phyloP scores from a whole-genome alignment of 92 coral and sea anemone genomes.

The Metridium senile region DNA sequence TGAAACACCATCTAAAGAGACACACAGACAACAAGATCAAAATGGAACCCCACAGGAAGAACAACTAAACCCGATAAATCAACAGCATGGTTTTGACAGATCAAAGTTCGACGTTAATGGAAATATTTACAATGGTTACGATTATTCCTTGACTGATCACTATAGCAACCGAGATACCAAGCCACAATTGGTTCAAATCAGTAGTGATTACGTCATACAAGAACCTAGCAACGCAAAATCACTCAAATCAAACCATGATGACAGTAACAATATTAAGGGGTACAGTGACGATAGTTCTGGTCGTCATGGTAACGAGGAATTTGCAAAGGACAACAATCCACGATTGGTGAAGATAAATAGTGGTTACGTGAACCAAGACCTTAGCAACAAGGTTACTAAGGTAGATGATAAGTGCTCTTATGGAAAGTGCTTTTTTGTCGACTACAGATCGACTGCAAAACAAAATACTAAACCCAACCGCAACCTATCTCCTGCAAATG shows the following conservation, averaged over 20 bases:
- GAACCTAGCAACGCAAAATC: background rate
- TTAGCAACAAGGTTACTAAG: background rate
- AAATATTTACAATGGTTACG: background rate
- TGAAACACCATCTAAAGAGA: too few relatives aligned
- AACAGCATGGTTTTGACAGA: too few relatives aligned
- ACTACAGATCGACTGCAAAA: background rate
- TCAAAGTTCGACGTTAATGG: background rate
- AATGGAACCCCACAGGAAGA: background rate
- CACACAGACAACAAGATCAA: background rate
- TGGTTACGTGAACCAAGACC: constrained; percentile 2
- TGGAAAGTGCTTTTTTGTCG: constrained; percentile 39
- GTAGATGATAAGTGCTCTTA: constrained; percentile 7
- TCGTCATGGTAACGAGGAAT: background rate
- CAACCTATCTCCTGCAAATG: background rate
- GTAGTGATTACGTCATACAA: background rate
- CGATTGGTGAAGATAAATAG: constrained; percentile 12
- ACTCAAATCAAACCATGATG: background rate
- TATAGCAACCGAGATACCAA: background rate
- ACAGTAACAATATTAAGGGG: background rate
- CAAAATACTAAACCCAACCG: background rate
- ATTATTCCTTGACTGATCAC: background rate
- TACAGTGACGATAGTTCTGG: background rate
- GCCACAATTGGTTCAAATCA: constrained; percentile 14
- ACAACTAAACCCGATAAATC: too few relatives aligned
- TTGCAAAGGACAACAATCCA: background rate